Percentiles rank a stretch among this genome's conserved stretches.
phyloP scores from a whole-genome alignment of 2,797 vertebrate species.

The Arrhamphus sclerolepis region DNA sequence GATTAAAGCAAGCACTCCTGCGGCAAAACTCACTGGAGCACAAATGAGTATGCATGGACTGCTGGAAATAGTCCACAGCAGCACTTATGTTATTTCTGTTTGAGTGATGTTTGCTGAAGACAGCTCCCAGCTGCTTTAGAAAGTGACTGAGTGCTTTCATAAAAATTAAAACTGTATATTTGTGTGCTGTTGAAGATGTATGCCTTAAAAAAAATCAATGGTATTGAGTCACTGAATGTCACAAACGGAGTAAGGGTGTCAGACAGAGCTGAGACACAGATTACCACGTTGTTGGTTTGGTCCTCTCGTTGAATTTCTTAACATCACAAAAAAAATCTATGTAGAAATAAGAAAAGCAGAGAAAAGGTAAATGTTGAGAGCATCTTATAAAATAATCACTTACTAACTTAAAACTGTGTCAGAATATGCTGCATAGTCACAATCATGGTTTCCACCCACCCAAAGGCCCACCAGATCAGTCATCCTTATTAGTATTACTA shows the following conservation, averaged over 20 bases:
- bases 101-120: slow-evolving; percentile 7
- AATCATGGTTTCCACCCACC: slow-evolving; percentile 10
- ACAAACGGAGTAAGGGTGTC: neutral
- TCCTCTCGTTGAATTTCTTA: neutral
- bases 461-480: slow-evolving; percentile 12
- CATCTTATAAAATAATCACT: no score
- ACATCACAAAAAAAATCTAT: slow-evolving; percentile 7
- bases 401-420: no score
- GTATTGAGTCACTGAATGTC: neutral
- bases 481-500: slow-evolving; percentile 27
- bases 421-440: neutral
- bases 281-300: neutral
- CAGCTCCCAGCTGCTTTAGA: neutral
- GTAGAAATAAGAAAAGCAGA: neutral
- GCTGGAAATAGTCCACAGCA: slow-evolving; percentile 14
- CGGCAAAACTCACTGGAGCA: neutral
- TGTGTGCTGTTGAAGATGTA: slow-evolving; percentile 19
- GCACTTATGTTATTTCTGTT: slow-evolving; percentile 11
- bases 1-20: neutral
- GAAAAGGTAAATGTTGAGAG: no score
- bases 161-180: slow-evolving; percentile 10
- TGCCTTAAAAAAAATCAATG: slow-evolving; percentile 4
- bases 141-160: slow-evolving; percentile 10
- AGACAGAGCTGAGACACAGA: neutral
- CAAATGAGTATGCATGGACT: neutral